phyloP scores from a whole-genome alignment of 2,113 vertebrate species.

The Oceanodroma tethys region DNA sequence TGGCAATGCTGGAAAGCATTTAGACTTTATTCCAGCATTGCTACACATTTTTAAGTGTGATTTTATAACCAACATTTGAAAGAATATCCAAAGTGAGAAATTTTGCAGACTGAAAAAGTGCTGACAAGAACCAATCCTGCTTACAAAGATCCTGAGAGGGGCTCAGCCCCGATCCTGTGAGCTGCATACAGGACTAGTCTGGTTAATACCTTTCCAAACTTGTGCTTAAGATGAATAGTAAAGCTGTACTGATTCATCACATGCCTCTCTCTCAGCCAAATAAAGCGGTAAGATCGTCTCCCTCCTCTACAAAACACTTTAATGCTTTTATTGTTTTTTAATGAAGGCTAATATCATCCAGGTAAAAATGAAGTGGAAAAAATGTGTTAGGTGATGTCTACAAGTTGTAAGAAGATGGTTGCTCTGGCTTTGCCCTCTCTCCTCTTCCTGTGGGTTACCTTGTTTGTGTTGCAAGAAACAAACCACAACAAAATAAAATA shows the following conservation, averaged over 20 bases:
- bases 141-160: background rate
- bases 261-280: background rate
- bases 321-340: background rate
- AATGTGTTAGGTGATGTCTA: background rate
- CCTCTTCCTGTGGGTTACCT: background rate
- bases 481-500: background rate
- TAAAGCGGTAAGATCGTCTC: background rate
- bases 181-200: fast-evolving
- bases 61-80: background rate
- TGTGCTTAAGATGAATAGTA: fast-evolving
- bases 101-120: background rate
- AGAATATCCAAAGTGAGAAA: background rate
- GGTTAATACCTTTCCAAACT: background rate
- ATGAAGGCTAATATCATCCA: background rate
- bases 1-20: background rate
- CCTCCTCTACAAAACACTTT: background rate
- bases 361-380: background rate
- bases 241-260: background rate
- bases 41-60: fast-evolving
- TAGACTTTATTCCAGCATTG: background rate
- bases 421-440: background rate
- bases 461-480: background rate
- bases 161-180: fast-evolving
- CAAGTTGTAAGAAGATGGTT: background rate
- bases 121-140: background rate